Evolutionary conservation across 2,797 vertebrate genomes (phyloP), one percentile per base, ranked within the genome.

Genomic region (Epinephelus awoara): DNA sequence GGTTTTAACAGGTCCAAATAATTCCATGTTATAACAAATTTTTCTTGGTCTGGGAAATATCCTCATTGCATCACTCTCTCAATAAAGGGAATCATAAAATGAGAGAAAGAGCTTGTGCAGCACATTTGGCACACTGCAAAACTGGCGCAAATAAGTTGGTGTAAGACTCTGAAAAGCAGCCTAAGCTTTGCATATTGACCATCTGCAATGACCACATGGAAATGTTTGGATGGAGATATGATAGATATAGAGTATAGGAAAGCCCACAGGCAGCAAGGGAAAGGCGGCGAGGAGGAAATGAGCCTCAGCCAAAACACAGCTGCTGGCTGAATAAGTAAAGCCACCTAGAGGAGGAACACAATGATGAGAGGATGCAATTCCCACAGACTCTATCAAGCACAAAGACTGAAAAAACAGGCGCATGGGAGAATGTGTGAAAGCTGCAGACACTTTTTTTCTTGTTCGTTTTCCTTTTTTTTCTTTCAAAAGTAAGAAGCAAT

Each of bases 251-350:
- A 61, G 21, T 47, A 74, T 13, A 47, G 29, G 38, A 69, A 75
- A 54, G 34, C 52, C 27, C 51, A 62, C 34, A 67, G 51, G 9
- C 59, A 66, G 34, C 17, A 23, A 65, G 67, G 66, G 42, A 54
- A 51, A 61, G 27, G n/a, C 52, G 61, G 54, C 4, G 2, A 77
- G 46, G 47, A 38, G 55, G 25, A 64, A 63, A 65, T 18, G 55
- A 81, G 56, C 23, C 68, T 77, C 54, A 38, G 67, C 78, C 76
- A 79, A 86, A 89, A 85, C 88, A 82, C 72, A 87, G 78, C 86
- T 85, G 78, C 66, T 82, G 80, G 84, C 72, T 91, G 85, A 91
- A 80, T 80, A 79, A 89, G 83, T 84, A 82, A 90, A 91, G 75
- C 68, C 74, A 88, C 84, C 86, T 65, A 74, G 66, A 85, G 78